Percentiles rank a stretch among this genome's conserved stretches.
phyloP scores from a whole-genome alignment of 23 tunicate genomes.

The Styela clava region DNA sequence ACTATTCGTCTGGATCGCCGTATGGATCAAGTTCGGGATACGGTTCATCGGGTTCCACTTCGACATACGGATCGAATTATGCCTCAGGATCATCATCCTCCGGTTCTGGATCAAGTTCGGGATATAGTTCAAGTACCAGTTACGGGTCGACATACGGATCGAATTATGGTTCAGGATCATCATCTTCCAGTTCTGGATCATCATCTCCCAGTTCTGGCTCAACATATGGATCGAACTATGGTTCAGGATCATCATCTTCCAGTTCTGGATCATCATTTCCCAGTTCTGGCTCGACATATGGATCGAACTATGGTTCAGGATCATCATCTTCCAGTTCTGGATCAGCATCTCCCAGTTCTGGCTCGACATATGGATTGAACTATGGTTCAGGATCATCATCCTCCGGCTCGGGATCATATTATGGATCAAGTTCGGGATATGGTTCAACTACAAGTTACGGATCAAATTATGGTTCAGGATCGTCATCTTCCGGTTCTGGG shows the following conservation, averaged over 20 bases:
- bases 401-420: no score
- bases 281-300: background rate
- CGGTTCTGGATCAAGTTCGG: background rate
- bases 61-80: background rate
- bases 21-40: background rate
- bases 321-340: no score
- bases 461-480: background rate
- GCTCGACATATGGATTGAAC: background rate
- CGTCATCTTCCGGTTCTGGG: background rate
- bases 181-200: background rate
- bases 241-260: no score
- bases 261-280: background rate
- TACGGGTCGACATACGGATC: no score
- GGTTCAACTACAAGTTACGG: no score
- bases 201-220: background rate
- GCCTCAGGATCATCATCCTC: no score
- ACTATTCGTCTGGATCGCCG: background rate
- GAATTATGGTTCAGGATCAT: background rate
- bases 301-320: no score
- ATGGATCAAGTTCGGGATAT: no score
- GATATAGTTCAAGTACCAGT: background rate
- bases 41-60: background rate
- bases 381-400: no score
- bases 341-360: no score
- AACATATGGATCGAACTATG: background rate